These are phyloP conservation scores for Drosophila serrata DNA, from an alignment of 1,140 invertebrate species.

Conservation along the genomic window DNA sequence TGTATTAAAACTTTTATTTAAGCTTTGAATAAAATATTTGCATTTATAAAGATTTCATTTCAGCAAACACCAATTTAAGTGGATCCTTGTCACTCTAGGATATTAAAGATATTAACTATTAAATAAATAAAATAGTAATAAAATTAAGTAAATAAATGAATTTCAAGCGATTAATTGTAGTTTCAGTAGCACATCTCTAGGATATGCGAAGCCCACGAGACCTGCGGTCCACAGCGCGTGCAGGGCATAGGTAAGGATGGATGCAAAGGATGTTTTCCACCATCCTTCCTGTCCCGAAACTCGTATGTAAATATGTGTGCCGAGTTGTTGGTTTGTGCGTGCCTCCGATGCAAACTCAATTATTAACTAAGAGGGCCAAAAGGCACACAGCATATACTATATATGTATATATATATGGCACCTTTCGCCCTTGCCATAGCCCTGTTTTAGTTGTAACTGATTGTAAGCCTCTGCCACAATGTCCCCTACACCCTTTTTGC, in stretches of 20 bases:
- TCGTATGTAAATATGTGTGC: constrained; percentile 29
- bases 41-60: too few species aligned
- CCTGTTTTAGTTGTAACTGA: constrained; percentile 57
- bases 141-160: not conserved
- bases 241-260: constrained; percentile 62
- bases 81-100: not conserved
- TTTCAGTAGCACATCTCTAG: constrained; percentile 14
- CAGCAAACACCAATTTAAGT: too few species aligned
- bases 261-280: constrained; percentile 47
- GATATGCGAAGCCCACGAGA: not conserved
- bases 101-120: not conserved
- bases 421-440: constrained; percentile 54
- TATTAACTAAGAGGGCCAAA: constrained; percentile 72
- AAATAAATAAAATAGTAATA: not conserved
- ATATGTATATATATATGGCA: constrained; percentile 20
- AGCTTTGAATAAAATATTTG: too few species aligned
- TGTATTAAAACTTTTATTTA: too few species aligned
- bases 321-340: constrained; percentile 53
- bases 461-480: constrained; percentile 31
- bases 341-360: constrained; percentile 79
- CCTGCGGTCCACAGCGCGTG: constrained; percentile 41
- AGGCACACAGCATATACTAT: constrained; percentile 49
- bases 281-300: constrained; percentile 2
- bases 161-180: not conserved
- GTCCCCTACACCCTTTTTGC: not conserved